Evolutionary conservation across 37 sponge, comb jelly and placozoan species (phyloP).

Genomic region (Cliona cf. orientalis): DNA sequence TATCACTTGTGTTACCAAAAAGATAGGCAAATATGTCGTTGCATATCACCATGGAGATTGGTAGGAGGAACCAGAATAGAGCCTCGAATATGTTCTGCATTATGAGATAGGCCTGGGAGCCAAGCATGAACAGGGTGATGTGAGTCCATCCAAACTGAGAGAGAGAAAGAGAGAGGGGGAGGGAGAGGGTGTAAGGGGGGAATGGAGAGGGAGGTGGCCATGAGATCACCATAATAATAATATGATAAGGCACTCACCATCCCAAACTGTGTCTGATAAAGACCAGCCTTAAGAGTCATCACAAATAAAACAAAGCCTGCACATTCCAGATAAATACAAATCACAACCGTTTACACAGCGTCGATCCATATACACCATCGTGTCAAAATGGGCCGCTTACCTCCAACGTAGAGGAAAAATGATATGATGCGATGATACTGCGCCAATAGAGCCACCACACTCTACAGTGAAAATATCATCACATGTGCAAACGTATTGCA

Average conservation of each 20-base stretch:
- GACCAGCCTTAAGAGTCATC: constrained; percentile 84
- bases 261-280: constrained; percentile 83
- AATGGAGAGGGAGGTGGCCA: background rate
- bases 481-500: too few relatives aligned
- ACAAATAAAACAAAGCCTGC: constrained; percentile 90
- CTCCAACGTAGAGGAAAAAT: constrained; percentile 79
- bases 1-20: constrained; percentile 64
- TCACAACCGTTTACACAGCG: background rate
- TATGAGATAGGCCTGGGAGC: constrained; percentile 77
- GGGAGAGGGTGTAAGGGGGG: background rate
- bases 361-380: background rate
- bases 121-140: constrained; percentile 87
- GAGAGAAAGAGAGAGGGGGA: background rate
- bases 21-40: constrained; percentile 99
- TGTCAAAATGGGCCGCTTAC: constrained; percentile 33
- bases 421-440: constrained; percentile 89
- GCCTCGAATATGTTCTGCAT: constrained; percentile 90
- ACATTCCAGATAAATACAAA: background rate
- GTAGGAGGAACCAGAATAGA: constrained; percentile 92
- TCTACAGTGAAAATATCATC: constrained; percentile 28
- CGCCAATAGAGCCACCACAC: constrained; percentile 47
- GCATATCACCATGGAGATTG: constrained; percentile 95
- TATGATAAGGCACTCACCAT: constrained; percentile 47
- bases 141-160: constrained; percentile 96
- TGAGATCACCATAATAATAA: background rate